Base-by-base conservation (phyloP, 2,113 vertebrate genomes). In the Aythya baeri region DNA sequence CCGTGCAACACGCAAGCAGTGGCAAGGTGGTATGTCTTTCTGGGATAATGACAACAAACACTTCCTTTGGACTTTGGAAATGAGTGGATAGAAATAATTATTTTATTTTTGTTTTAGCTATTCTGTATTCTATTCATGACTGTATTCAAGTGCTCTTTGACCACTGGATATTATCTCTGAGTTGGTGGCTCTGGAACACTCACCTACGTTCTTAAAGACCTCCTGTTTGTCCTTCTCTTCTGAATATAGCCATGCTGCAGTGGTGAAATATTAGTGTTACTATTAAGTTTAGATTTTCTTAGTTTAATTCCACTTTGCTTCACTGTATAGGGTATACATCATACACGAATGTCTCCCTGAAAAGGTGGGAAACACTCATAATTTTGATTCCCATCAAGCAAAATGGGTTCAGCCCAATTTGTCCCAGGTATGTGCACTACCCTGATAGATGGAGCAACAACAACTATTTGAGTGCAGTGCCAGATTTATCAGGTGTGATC, bases 401-500 rank as follows among this genome's bases (percentile, higher is more conserved):
- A 75, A 52, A 46, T 32, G 5, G 8, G 54, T 85, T 83, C 70
- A 76, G 16, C 8, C 13, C 15, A 8, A 21, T 66, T 87, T 74
- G 72, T 27, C 34, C n/a, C 68, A 54, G 26, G 34, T 43, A 22
- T 43, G 16, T 49, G 29, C 29, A 17, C 22, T 67, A 68, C 29
- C 32, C 36, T 44, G 9, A 41, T 67, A 83, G 20, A 8, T 66
- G 65, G 66, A 86, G 41, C n/a, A 77, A 50, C 50, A 88, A 14
- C n/a, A 61, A 10, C 38, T 57, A 15, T 70, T 70, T 0, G 0
- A 36, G 13, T 1, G 0, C 2, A 0, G 21, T 72, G 34, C 15
- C 43, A 38, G 57, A 61, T 91, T 72, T 78, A 6, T 46, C 58
- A 78, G 31, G 32, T 0, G 1, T 57, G 36, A 82, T 50, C 1